Evolutionary conservation across 2,797 vertebrate genomes (phyloP).

Genomic region (Avahi laniger): DNA sequence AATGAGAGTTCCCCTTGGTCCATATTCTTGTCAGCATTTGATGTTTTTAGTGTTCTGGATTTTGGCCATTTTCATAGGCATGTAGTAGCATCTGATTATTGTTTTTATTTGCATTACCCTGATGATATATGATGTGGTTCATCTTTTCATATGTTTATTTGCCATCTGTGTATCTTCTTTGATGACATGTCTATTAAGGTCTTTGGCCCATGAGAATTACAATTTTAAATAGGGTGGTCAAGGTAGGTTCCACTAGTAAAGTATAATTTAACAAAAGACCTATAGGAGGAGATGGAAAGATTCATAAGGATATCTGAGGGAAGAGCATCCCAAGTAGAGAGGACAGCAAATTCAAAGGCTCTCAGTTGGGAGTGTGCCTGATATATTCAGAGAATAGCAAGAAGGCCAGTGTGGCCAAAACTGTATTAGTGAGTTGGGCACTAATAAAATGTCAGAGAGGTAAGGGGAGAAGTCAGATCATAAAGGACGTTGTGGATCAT

Average conservation of each 20-base stretch:
- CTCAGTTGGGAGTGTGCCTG: not conserved
- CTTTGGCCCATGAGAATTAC: not conserved
- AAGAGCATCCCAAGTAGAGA: not conserved
- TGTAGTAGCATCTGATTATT: not conserved
- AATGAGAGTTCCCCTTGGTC: not conserved
- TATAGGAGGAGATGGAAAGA: not conserved
- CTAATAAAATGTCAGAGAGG: not conserved
- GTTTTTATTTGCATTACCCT: not conserved
- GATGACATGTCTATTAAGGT: not conserved
- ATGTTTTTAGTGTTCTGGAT: not conserved
- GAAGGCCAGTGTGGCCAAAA: not conserved
- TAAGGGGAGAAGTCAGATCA: not conserved
- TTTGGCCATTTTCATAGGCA: not conserved
- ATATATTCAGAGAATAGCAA: not conserved
- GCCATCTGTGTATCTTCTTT: not conserved
- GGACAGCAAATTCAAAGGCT: not conserved
- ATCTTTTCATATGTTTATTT: not conserved
- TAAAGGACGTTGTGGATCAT: not conserved
- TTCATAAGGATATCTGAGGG: not conserved
- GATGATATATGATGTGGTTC: not conserved
- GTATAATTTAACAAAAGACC: not conserved
- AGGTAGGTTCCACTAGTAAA: not conserved
- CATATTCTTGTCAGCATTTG: not conserved
- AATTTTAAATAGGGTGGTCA: not conserved
- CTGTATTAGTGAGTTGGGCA: not conserved